Conservation (phyloP, 2,113 vertebrate genomes). For the Psophia crepitans region DNA sequence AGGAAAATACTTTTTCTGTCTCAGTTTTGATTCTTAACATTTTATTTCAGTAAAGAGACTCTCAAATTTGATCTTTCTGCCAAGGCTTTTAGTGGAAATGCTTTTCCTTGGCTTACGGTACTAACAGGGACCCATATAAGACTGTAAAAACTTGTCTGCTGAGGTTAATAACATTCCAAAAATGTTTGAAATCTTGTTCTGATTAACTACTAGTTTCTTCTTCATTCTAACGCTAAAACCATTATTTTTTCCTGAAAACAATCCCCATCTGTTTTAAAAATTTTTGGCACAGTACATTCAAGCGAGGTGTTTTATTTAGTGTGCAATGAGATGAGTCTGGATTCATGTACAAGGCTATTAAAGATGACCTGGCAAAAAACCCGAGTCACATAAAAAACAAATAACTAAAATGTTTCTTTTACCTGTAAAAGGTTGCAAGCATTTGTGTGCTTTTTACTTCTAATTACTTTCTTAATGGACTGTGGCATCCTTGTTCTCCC, state of each 20-base stretch:
- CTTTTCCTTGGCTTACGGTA: neutral
- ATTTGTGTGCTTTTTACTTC: neutral
- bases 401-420: neutral
- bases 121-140: neutral
- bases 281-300: neutral
- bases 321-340: neutral
- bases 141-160: constrained; percentile 15
- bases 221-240: neutral
- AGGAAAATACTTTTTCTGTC: neutral
- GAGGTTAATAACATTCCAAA: neutral
- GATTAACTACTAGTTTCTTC: neutral
- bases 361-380: neutral
- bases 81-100: neutral
- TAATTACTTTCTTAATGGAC: neutral
- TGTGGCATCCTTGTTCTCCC: neutral
- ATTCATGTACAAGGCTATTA: neutral
- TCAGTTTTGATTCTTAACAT: neutral
- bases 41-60: neutral
- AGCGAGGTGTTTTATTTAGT: constrained; percentile 18
- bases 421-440: neutral
- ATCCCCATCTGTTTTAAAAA: neutral
- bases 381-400: neutral
- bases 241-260: neutral
- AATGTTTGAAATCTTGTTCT: constrained; percentile 39
- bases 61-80: neutral